Percentiles rank a stretch among this genome's conserved stretches.
phyloP scores from a whole-genome alignment of 1,140 invertebrate species.

The Drosophila ohnishii region DNA sequence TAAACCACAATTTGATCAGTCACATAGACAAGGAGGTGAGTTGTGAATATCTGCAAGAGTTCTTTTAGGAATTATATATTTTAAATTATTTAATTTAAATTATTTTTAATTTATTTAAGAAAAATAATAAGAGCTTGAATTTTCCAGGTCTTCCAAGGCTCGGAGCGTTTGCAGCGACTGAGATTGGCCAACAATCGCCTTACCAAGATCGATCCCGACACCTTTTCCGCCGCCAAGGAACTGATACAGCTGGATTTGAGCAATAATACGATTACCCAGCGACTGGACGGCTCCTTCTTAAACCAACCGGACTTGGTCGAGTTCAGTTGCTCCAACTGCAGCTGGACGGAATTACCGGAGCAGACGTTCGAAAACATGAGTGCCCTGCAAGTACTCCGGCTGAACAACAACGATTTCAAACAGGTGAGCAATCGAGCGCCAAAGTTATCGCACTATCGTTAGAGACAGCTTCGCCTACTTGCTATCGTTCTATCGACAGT shows the following conservation, averaged over 20 bases:
- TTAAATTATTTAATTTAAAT: neutral
- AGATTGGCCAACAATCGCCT: slow-evolving; percentile 85
- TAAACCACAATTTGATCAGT: slow-evolving; percentile 69
- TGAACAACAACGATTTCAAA: slow-evolving; percentile 83
- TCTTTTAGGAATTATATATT: neutral
- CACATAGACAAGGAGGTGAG: slow-evolving; percentile 72
- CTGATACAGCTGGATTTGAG: slow-evolving; percentile 84
- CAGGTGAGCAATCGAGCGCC: slow-evolving; percentile 59
- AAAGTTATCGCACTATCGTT: slow-evolving; percentile 21
- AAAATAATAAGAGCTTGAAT: neutral
- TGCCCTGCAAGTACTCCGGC: slow-evolving; percentile 79
- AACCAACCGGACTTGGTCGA: slow-evolving; percentile 68
- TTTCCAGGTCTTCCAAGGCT: slow-evolving; percentile 62
- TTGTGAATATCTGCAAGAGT: neutral
- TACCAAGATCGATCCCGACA: slow-evolving; percentile 83
- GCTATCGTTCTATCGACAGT: slow-evolving; percentile 51
- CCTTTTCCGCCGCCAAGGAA: slow-evolving; percentile 83
- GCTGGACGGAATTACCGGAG: slow-evolving; percentile 71
- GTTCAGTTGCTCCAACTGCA: slow-evolving; percentile 76
- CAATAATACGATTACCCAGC: slow-evolving; percentile 84
- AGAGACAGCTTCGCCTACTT: neutral
- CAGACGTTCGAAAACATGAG: slow-evolving; percentile 83
- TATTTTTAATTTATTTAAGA: neutral
- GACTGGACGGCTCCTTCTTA: slow-evolving; percentile 73
- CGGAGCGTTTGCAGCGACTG: slow-evolving; percentile 61